Evolutionary conservation across 2,797 vertebrate species (phyloP).

Genomic region (Lophius americanus): DNA sequence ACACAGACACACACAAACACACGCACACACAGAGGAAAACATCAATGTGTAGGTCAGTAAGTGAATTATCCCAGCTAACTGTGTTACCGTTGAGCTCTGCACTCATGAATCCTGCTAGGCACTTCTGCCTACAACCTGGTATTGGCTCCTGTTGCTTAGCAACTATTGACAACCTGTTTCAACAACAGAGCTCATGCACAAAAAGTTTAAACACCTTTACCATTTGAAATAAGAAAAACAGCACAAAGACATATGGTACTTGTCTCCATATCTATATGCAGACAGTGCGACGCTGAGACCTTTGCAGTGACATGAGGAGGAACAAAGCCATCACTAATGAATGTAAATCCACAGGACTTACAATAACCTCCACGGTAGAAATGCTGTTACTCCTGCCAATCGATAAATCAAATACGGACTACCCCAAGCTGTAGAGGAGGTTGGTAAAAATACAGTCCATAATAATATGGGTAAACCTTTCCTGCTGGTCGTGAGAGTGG

Average conservation of each 20-base stretch:
- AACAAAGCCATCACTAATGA: conserved; percentile 18
- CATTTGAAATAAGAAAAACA: conserved; percentile 30
- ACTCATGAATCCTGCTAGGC: conserved; percentile 58
- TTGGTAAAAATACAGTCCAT: conserved; percentile 31
- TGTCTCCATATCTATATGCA: conserved; percentile 1
- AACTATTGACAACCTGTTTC: conserved; percentile 69
- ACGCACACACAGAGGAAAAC: conserved; percentile 47
- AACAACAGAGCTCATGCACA: conserved; percentile 32
- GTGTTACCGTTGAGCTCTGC: conserved; percentile 67
- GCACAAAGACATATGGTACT: neutral
- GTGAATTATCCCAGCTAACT: conserved; percentile 72
- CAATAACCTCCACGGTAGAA: conserved; percentile 37
- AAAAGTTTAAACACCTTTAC: conserved; percentile 51
- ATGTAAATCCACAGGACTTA: conserved; percentile 4
- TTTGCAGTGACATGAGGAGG: conserved; percentile 16
- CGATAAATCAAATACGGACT: conserved; percentile 48
- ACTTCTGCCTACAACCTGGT: conserved; percentile 54
- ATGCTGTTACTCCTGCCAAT: conserved; percentile 35
- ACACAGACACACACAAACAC: conserved; percentile 52
- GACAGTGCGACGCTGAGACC: conserved; percentile 17
- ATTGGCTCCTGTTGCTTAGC: conserved; percentile 67
- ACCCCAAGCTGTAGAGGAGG: conserved; percentile 23
- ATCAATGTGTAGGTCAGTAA: conserved; percentile 64
- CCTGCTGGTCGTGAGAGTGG: conserved; percentile 14
- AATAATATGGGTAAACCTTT: conserved; percentile 6